Percentiles rank a stretch among this genome's conserved stretches.
Conservation (phyloP, 2,888 invertebrate genomes). For the Chesias legatella region DNA sequence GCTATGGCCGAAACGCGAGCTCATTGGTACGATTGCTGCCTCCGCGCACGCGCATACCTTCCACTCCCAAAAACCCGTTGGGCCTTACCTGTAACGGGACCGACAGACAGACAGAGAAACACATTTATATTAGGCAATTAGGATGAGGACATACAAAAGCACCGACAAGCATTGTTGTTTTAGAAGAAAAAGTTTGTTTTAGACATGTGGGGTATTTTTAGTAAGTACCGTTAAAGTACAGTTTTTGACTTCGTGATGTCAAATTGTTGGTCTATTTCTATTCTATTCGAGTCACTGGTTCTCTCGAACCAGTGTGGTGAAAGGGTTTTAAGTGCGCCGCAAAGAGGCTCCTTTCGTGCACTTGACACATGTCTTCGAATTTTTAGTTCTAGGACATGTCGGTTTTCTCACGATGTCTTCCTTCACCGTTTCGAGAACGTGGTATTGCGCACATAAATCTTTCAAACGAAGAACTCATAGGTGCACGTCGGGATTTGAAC, state of each 20-base stretch:
- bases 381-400: no score
- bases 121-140: constrained; percentile 67
- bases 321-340: no score
- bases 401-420: no score
- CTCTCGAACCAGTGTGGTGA: no score
- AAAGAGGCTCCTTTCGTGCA: no score
- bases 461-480: no score
- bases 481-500: no score
- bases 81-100: constrained; percentile 59
- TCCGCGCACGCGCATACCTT: constrained; percentile 20
- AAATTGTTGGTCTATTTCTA: no score
- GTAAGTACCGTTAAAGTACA: constrained; percentile 8
- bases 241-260: constrained; percentile 6
- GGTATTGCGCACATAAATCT: no score
- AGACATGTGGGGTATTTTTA: not conserved
- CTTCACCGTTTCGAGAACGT: no score
- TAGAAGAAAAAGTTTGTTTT: constrained; percentile 8
- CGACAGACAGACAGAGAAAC: constrained; percentile 51
- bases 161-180: constrained; percentile 33
- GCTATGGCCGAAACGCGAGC: constrained; percentile 14
- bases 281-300: no score
- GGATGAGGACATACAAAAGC: constrained; percentile 50
- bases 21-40: constrained; percentile 19
- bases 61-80: constrained; percentile 54
- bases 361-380: no score